These are phyloP conservation scores for Magallana gigas DNA, from an alignment of 1,140 invertebrate species.

Conservation along the genomic window DNA sequence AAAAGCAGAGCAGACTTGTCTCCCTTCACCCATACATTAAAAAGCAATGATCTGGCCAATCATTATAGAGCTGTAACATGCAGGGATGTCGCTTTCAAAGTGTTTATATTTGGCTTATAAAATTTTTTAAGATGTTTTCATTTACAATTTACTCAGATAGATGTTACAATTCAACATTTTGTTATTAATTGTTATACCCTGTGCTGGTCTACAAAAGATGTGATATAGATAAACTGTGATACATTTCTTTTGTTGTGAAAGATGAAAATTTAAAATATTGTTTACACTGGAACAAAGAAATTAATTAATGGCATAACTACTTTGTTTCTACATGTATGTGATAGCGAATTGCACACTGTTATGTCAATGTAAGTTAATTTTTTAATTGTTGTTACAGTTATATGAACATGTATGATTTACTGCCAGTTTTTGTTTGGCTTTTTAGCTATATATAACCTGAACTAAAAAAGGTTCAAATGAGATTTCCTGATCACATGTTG, in stretches of 20 bases:
- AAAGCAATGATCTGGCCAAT: neutral
- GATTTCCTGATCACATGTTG: too few species aligned
- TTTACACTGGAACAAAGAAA: too few species aligned
- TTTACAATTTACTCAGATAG: neutral
- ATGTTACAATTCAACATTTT: neutral
- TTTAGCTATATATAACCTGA: too few species aligned
- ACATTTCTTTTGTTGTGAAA: neutral
- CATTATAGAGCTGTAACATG: neutral
- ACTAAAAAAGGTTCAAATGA: too few species aligned
- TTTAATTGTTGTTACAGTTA: too few species aligned
- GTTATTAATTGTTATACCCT: neutral
- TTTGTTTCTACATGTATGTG: too few species aligned
- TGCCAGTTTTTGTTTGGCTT: too few species aligned
- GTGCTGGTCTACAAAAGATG: neutral
- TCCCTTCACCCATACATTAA: slow-evolving; percentile 15
- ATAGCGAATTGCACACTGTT: too few species aligned
- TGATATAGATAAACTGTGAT: neutral
- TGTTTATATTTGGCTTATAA: too few species aligned
- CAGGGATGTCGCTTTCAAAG: neutral
- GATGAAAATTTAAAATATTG: neutral
- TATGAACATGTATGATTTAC: too few species aligned
- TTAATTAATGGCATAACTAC: too few species aligned
- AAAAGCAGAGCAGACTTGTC: slow-evolving; percentile 12
- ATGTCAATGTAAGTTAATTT: too few species aligned
- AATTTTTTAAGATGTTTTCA: neutral